Evolutionary conservation across 1,140 invertebrate species (phyloP).

Genomic region (Globodera ellingtonae): DNA sequence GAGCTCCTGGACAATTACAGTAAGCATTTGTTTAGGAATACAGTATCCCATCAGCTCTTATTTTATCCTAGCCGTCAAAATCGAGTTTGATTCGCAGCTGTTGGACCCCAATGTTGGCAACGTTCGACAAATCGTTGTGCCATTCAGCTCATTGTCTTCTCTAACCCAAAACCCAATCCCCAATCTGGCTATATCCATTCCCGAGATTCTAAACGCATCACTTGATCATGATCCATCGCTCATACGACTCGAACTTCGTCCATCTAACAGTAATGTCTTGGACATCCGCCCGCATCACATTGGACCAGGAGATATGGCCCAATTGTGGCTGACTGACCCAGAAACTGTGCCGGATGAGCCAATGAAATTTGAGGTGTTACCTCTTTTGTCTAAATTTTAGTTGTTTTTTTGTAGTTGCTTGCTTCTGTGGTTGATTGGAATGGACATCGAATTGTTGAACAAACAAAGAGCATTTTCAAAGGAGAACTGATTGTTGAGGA

Average conservation of each 20-base stretch:
- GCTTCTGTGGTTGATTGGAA: slow-evolving; percentile 4
- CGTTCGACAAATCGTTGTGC: slow-evolving; percentile 6
- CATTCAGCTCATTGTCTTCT: neutral
- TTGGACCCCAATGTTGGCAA: neutral
- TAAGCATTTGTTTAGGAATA: neutral
- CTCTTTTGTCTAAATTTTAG: neutral
- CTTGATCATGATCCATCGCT: neutral
- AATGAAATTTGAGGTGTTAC: neutral
- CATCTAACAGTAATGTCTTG: neutral
- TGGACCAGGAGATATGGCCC: neutral
- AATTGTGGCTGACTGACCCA: slow-evolving; percentile 8
- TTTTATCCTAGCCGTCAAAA: neutral
- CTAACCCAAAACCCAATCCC: neutral
- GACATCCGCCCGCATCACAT: slow-evolving; percentile 16
- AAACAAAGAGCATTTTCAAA: slow-evolving; percentile 2
- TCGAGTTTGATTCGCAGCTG: neutral
- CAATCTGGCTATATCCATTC: neutral
- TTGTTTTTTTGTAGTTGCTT: slow-evolving; percentile 17
- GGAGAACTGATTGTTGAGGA: slow-evolving; percentile 6
- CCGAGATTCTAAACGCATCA: neutral
- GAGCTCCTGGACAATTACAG: neutral
- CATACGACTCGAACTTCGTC: neutral
- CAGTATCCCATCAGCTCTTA: neutral
- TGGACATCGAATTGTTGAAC: neutral
- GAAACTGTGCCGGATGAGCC: slow-evolving; percentile 11